Base-by-base conservation (phyloP, 92 coral and sea anemone genomes). In the Zoanthus gigantus region DNA sequence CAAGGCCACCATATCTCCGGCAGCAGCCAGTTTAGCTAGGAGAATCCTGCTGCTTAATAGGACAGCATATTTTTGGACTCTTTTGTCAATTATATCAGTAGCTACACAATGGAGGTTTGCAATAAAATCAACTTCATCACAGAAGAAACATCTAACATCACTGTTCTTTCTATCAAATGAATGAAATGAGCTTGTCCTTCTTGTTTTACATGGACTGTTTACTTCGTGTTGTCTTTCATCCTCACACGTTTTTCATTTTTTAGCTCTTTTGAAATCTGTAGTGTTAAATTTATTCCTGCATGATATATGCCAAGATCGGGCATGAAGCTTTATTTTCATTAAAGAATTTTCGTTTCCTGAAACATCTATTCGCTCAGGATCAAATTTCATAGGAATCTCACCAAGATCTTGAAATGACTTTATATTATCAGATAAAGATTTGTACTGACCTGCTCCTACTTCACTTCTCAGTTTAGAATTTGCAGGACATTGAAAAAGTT, bases 401-500 rank as follows among this genome's bases (percentile, higher is more conserved):
- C 72, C 72, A 32, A 86, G 44, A 44, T 86, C 87, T 61, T 86
- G 90, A 76, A 86, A 77, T 15, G 75, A 45, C 75, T 61, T 61
- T 37, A 86, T 86, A 47, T 29, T 86, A 30, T 86, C 72, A 12
- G 89, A 37, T 76, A 86, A 75, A 12, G 89, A 86, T 45, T 45
- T 88, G 31, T 88, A 88, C 50, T 23, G 23, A 23, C 83, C 91
- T 47, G 91, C 80, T 9, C 88, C 88, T 88, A 23, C 23, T 23
- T 23, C 23, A 23, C 23, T 23, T 23, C 23, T 23, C 23, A 23
- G 23, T 23, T 23, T 23, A 23, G 23, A 81, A 53, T 82, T 65
- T 7, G 93, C 88, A 5, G 93, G 93, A 56, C 93, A 90, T 44
- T 74, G 84, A 14, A 86, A 67, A 74, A 68, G 37, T 30, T 88